A percentile compares a stretch with the other conserved stretches of the same genome.
phyloP scores from a whole-genome alignment of 1,140 invertebrate genomes.

The Aphaenogaster floridana region DNA sequence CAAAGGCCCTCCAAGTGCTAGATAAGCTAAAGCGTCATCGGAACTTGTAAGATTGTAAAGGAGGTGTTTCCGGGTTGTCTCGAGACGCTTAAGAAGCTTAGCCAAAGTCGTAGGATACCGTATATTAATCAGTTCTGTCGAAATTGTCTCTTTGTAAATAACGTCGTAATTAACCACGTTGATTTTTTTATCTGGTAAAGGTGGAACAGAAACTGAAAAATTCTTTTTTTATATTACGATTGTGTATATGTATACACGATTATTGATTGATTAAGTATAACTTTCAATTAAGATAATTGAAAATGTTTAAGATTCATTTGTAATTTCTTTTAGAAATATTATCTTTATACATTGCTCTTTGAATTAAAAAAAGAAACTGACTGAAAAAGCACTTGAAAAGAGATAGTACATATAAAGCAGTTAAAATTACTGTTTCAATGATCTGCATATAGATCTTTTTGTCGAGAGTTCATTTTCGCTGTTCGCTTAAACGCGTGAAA shows the following conservation, averaged over 20 bases:
- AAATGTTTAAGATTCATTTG: not conserved
- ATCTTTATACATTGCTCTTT: not conserved
- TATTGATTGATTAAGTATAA: not conserved
- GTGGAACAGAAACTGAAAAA: not conserved
- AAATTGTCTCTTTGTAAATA: not conserved
- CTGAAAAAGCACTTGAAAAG: not conserved
- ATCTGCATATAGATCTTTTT: not conserved
- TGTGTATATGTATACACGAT: not conserved
- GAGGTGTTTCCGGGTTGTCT: conserved; percentile 45
- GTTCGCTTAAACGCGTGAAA: not conserved
- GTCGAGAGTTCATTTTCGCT: not conserved
- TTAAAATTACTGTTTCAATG: not conserved
- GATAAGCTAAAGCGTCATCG: conserved; percentile 54
- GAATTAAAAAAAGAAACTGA: not conserved
- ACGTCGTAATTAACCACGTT: conserved; percentile 6
- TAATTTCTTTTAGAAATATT: not conserved
- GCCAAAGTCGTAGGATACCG: not conserved
- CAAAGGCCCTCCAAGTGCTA: conserved; percentile 47
- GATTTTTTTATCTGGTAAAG: not conserved
- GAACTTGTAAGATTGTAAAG: conserved; percentile 60
- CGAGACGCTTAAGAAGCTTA: conserved; percentile 37
- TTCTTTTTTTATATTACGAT: not conserved
- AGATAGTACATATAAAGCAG: not conserved
- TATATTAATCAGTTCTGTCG: not conserved
- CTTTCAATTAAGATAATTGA: conserved; percentile 1